Percentiles rank a stretch among this genome's conserved stretches.
Conservation (phyloP, 2,797 vertebrate species). For the Anolis apletophallus region DNA sequence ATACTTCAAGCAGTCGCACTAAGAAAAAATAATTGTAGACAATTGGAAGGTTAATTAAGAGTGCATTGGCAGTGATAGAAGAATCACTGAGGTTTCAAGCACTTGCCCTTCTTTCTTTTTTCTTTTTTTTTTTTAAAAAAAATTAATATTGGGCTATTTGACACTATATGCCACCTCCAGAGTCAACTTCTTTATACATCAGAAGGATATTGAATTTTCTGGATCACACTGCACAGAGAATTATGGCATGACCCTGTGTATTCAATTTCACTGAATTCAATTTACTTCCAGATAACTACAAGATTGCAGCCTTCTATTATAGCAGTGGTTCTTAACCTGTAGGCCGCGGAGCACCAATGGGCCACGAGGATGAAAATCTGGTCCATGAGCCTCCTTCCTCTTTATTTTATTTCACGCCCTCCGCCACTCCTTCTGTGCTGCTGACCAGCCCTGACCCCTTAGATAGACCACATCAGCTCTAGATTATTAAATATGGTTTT, state of each 20-base stretch:
- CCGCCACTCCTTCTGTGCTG: no score
- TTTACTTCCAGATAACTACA: background rate
- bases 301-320: background rate
- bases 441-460: no score
- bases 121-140: no score
- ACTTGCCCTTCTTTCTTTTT: background rate
- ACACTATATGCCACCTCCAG: slow-evolving; percentile 22
- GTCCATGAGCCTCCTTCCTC: no score
- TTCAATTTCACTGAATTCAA: background rate
- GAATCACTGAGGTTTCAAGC: slow-evolving; percentile 11
- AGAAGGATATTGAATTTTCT: background rate
- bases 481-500: no score
- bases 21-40: background rate
- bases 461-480: no score
- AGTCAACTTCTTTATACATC: background rate
- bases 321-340: no score
- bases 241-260: background rate
- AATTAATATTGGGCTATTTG: slow-evolving; percentile 10
- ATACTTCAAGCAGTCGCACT: background rate
- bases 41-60: background rate
- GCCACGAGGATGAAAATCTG: no score
- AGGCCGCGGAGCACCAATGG: no score
- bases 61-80: background rate
- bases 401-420: no score
- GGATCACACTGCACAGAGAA: background rate